A percentile compares a stretch with the other conserved stretches of the same genome.
phyloP scores from a whole-genome alignment of 2,113 vertebrate genomes.

The Capricornis sumatraensis region DNA sequence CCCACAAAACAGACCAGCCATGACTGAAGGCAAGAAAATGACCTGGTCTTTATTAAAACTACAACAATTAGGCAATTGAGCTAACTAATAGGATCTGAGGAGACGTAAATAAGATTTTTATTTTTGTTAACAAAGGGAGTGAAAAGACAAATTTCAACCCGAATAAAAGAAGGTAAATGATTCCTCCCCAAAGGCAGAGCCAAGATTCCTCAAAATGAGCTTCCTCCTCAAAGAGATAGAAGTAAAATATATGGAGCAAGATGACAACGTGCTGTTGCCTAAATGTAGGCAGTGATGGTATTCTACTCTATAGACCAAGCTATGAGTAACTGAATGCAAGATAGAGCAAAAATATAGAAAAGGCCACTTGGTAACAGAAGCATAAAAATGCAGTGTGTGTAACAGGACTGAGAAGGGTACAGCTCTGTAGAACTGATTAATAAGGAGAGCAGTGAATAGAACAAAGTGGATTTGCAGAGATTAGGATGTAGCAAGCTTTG shows the following conservation, averaged over 20 bases:
- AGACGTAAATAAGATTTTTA: slow-evolving; percentile 57
- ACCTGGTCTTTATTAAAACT: slow-evolving; percentile 59
- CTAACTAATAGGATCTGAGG: slow-evolving; percentile 61
- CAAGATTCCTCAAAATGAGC: slow-evolving; percentile 78
- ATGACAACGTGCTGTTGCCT: slow-evolving; percentile 69
- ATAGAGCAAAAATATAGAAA: slow-evolving; percentile 77
- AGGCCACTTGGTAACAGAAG: slow-evolving; percentile 67
- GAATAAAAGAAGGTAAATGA: slow-evolving; percentile 65
- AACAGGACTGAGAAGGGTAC: slow-evolving; percentile 63
- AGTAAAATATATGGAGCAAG: slow-evolving; percentile 73
- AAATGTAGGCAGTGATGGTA: slow-evolving; percentile 57
- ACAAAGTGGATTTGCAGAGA: slow-evolving; percentile 81
- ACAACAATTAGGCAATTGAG: slow-evolving; percentile 58
- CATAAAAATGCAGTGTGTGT: slow-evolving; percentile 78
- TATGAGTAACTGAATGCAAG: slow-evolving; percentile 77
- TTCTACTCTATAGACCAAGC: slow-evolving; percentile 60
- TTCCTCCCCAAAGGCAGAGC: slow-evolving; percentile 64
- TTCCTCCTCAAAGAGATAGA: slow-evolving; percentile 69
- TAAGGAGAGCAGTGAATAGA: slow-evolving; percentile 74
- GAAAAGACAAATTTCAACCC: slow-evolving; percentile 72
- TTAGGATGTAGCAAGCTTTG: slow-evolving; percentile 78
- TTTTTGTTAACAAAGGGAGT: slow-evolving; percentile 71
- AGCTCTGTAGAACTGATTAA: slow-evolving; percentile 78
- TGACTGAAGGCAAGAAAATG: slow-evolving; percentile 57
- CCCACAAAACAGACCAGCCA: slow-evolving; percentile 52